phyloP scores from a whole-genome alignment of 2,888 invertebrate genomes.

The Campopleginae sp. region DNA sequence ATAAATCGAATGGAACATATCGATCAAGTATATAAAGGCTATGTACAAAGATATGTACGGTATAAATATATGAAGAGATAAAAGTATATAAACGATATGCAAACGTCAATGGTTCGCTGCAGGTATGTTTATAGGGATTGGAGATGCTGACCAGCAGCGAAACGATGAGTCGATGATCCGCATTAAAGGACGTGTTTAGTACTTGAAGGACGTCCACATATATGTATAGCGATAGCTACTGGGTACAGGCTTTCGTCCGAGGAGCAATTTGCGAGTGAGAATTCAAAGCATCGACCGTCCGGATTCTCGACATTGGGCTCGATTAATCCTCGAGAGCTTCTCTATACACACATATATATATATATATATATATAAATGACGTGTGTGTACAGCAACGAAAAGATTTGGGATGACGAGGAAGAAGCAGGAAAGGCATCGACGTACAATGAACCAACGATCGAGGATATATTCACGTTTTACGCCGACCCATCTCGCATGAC shows the following conservation, averaged over 20 bases:
- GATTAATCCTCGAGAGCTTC: slow-evolving; percentile 38
- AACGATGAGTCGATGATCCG: slow-evolving; percentile 58
- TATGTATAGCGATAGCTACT: slow-evolving; percentile 37
- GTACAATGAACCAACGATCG: slow-evolving; percentile 54
- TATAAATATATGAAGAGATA: neutral
- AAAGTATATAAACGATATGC: neutral
- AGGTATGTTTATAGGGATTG: slow-evolving; percentile 49
- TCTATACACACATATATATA: too few relatives aligned
- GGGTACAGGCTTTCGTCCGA: slow-evolving; percentile 45
- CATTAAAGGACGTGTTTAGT: slow-evolving; percentile 41
- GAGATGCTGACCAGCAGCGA: slow-evolving; percentile 39
- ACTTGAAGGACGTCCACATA: neutral
- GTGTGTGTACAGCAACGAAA: slow-evolving; percentile 60
- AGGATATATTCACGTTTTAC: slow-evolving; percentile 45
- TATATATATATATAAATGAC: too few relatives aligned
- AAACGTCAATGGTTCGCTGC: slow-evolving; percentile 30
- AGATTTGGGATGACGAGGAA: slow-evolving; percentile 60
- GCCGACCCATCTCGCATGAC: slow-evolving; percentile 47
- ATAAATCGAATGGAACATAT: slow-evolving; percentile 44
- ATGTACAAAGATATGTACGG: neutral
- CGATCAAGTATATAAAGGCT: slow-evolving; percentile 29
- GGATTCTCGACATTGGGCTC: slow-evolving; percentile 14
- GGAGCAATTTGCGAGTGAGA: slow-evolving; percentile 38
- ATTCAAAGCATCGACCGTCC: slow-evolving; percentile 37
- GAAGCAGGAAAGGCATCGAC: slow-evolving; percentile 17